These are phyloP conservation scores for Microtus agrestis DNA, from an alignment of 2,797 vertebrate species.

Conservation along the genomic window DNA sequence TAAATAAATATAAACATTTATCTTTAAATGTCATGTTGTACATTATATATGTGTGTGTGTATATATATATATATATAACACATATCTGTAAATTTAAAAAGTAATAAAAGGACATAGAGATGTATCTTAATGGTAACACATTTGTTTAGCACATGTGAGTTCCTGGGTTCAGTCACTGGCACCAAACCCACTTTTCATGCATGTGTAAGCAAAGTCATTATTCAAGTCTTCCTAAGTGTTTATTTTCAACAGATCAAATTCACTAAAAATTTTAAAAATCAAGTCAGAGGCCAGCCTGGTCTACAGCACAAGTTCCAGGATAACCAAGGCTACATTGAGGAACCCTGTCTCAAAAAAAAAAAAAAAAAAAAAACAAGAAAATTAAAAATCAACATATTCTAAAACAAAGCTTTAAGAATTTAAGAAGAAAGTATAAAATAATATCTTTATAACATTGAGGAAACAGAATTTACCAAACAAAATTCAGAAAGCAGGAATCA, in stretches of 20 bases:
- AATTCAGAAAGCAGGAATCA: not conserved
- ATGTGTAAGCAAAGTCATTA: not conserved
- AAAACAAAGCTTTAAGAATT: conserved; percentile 36
- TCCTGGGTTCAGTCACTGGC: not conserved
- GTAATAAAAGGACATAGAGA: not conserved
- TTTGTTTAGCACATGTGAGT: not conserved
- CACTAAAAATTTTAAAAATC: conserved; percentile 25
- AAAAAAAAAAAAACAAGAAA: too few species aligned
- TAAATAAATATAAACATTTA: not conserved
- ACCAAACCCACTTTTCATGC: not conserved
- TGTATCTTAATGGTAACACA: accelerated
- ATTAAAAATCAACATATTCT: conserved; percentile 7
- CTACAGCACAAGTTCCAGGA: too few species aligned
- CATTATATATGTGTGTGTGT: too few species aligned
- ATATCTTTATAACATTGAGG: not conserved
- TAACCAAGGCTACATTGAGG: too few species aligned
- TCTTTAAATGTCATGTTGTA: accelerated
- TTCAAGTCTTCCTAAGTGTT: conserved; percentile 12
- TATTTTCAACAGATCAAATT: conserved; percentile 5
- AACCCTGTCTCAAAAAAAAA: too few species aligned
- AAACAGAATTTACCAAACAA: conserved; percentile 33
- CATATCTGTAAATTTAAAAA: not conserved
- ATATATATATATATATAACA: too few species aligned
- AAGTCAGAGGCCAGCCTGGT: too few species aligned
- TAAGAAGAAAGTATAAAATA: conserved; percentile 26